Evolutionary conservation across 2,113 vertebrate species (phyloP).

Genomic region (Carlito syrichta): DNA sequence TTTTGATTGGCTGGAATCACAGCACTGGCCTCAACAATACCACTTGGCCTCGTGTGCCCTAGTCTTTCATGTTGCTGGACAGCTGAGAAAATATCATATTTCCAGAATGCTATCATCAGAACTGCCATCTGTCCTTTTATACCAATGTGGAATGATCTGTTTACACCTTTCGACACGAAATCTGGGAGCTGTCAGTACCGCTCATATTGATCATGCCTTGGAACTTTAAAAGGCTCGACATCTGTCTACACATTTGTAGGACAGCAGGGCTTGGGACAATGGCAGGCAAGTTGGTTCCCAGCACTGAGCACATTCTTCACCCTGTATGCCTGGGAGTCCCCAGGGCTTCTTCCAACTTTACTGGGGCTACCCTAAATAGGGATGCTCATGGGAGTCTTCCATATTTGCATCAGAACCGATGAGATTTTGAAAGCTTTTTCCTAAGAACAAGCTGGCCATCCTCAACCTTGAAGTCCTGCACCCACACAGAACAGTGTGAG

Average conservation of each 20-base stretch:
- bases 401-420: background rate
- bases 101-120: slow-evolving; percentile 75
- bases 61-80: slow-evolving; percentile 60
- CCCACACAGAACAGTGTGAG: background rate
- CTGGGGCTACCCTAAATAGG: background rate
- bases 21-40: slow-evolving; percentile 30
- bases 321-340: background rate
- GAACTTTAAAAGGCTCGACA: slow-evolving; percentile 10
- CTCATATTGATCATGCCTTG: background rate
- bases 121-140: slow-evolving; percentile 56
- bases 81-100: slow-evolving; percentile 84
- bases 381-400: background rate
- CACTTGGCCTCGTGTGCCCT: slow-evolving; percentile 55
- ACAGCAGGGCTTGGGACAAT: background rate
- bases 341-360: background rate
- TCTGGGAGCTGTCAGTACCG: slow-evolving; percentile 23
- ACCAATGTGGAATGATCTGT: slow-evolving; percentile 39
- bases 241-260: background rate
- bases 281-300: background rate
- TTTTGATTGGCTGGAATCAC: slow-evolving; percentile 55
- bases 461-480: background rate
- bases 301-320: background rate
- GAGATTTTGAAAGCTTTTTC: background rate
- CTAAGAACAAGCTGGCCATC: background rate
- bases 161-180: slow-evolving; percentile 49